Conservation (phyloP, 2,113 vertebrate genomes). For the Poeciliopsis retropinna region DNA sequence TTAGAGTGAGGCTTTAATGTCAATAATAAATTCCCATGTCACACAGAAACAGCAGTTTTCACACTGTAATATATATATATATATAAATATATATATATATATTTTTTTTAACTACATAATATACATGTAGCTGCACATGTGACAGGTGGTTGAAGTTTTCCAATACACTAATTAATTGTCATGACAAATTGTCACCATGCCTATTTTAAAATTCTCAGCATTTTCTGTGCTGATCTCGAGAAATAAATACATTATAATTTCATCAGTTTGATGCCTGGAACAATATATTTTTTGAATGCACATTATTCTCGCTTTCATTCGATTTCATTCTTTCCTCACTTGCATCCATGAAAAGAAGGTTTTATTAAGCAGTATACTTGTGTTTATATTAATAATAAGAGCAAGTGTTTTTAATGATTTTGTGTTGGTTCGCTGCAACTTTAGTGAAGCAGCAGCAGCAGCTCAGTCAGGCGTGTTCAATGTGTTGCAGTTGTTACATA, state of each 20-base stretch:
- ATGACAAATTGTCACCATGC: neutral
- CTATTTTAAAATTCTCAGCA: neutral
- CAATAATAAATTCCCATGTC: too few relatives aligned
- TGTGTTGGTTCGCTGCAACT: constrained; percentile 52
- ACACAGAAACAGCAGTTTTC: constrained; percentile 18
- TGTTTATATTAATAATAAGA: constrained; percentile 46
- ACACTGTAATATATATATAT: constrained; percentile 32
- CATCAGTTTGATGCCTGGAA: neutral
- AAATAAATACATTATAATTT: neutral
- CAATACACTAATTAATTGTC: neutral
- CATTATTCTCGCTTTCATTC: constrained; percentile 18
- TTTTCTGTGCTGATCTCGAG: neutral
- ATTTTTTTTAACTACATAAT: neutral
- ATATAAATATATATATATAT: too few relatives aligned
- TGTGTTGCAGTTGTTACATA: constrained; percentile 71
- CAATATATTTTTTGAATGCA: neutral
- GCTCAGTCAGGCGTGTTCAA: constrained; percentile 47
- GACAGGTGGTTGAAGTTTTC: constrained; percentile 7
- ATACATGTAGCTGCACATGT: neutral
- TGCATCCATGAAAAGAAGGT: constrained; percentile 46
- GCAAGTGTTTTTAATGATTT: constrained; percentile 60
- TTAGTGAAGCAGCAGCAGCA: constrained; percentile 41
- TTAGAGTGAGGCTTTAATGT: too few relatives aligned
- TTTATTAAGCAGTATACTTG: constrained; percentile 42
- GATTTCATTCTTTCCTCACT: neutral